Evolutionary conservation across 2,888 invertebrate species (phyloP).

Genomic region (Tachina lurida): DNA sequence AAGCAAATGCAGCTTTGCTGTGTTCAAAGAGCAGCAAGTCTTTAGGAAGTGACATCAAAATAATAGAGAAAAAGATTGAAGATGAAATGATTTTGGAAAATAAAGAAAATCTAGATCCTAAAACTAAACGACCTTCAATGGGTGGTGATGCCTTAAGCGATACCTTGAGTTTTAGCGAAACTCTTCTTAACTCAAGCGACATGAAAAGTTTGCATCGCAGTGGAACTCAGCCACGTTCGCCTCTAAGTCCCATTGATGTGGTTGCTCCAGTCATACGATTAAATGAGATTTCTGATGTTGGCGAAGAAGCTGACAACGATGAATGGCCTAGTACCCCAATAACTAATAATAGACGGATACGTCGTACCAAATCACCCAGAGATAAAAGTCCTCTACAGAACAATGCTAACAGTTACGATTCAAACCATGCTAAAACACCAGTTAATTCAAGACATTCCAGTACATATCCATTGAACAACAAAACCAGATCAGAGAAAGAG

Average conservation of each 20-base stretch:
- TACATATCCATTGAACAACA: conserved; percentile 30
- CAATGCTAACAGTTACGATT: background rate
- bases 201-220: conserved; percentile 75
- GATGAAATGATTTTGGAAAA: conserved; percentile 71
- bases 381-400: conserved; percentile 44
- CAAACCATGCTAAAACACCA: conserved; percentile 73
- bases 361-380: conserved; percentile 77
- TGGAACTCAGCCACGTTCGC: conserved; percentile 74
- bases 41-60: conserved; percentile 20
- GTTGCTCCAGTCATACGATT: conserved; percentile 39
- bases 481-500: conserved; percentile 27
- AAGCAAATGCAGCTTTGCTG: background rate
- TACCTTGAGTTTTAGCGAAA: conserved; percentile 80
- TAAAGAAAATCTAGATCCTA: conserved; percentile 79
- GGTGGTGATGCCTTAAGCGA: conserved; percentile 73
- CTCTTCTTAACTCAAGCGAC: conserved; percentile 78
- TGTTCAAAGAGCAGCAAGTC: conserved; percentile 3
- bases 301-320: conserved; percentile 78
- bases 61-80: background rate
- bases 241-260: conserved; percentile 77
- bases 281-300: conserved; percentile 65
- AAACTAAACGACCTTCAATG: conserved; percentile 53
- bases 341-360: conserved; percentile 74
- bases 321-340: conserved; percentile 79
- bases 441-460: conserved; percentile 72